These are phyloP conservation scores for Brienomyrus brachyistius DNA, from an alignment of 2,113 vertebrate genomes.

Conservation along the genomic window DNA sequence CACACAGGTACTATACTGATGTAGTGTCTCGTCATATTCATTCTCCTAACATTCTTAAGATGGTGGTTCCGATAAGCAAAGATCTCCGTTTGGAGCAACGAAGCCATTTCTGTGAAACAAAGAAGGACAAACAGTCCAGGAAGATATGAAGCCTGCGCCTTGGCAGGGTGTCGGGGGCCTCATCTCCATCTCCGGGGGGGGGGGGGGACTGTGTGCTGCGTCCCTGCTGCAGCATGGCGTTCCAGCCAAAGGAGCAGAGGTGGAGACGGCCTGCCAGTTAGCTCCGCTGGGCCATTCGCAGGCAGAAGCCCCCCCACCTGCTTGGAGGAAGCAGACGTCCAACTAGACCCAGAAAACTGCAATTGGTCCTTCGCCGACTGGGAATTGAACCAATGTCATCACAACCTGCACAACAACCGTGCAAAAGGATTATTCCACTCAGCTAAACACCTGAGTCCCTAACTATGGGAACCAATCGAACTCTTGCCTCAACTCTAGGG, in stretches of 20 bases:
- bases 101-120: background rate
- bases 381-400: background rate
- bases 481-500: background rate
- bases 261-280: background rate
- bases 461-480: background rate
- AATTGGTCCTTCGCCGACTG: background rate
- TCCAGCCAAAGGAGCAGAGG: background rate
- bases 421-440: constrained; percentile 4
- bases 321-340: background rate
- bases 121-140: background rate
- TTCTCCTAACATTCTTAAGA: background rate
- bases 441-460: constrained; percentile 2
- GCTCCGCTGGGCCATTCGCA: background rate
- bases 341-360: background rate
- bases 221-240: background rate
- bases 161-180: background rate
- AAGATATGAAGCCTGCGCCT: background rate
- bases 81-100: background rate
- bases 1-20: background rate
- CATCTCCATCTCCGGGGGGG: background rate
- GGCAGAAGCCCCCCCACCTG: background rate
- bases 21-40: background rate
- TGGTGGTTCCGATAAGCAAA: background rate
- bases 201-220: background rate
- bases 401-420: background rate